Evolutionary conservation across 2,888 invertebrate genomes (phyloP).

Genomic region (Tetrapedia diversipes): DNA sequence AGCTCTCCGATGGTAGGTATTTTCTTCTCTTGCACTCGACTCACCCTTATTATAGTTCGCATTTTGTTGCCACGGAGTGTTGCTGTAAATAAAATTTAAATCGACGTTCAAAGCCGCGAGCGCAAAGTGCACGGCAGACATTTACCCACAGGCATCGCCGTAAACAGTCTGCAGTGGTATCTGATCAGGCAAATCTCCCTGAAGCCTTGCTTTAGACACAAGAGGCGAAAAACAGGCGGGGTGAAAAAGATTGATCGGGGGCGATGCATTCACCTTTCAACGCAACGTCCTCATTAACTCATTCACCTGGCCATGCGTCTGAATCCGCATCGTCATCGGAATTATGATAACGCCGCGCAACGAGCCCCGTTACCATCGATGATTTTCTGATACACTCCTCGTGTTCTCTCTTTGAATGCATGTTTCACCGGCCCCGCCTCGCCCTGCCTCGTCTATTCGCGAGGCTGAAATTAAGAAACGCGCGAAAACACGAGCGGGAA

Average conservation of each 20-base stretch:
- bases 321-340: conserved; percentile 27
- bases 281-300: conserved; percentile 48
- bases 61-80: too few relatives aligned
- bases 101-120: not conserved
- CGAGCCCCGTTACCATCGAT: conserved; percentile 25
- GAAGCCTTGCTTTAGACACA: too few relatives aligned
- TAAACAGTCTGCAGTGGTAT: conserved; percentile 13
- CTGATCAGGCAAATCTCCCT: conserved; percentile 6
- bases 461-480: not conserved
- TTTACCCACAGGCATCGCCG: conserved; percentile 7
- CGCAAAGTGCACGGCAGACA: not conserved
- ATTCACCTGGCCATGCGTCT: conserved; percentile 26
- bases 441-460: not conserved
- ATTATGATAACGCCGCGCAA: conserved; percentile 28
- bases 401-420: not conserved
- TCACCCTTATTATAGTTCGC: not conserved
- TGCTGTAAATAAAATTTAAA: not conserved
- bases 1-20: too few relatives aligned
- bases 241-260: too few relatives aligned
- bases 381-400: conserved; percentile 15
- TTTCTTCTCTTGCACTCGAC: not conserved
- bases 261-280: conserved; percentile 27
- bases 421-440: not conserved
- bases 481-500: not conserved
- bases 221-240: too few relatives aligned